Evolutionary conservation across 2,113 vertebrate genomes (phyloP).

Genomic region (Arizona elegans): DNA sequence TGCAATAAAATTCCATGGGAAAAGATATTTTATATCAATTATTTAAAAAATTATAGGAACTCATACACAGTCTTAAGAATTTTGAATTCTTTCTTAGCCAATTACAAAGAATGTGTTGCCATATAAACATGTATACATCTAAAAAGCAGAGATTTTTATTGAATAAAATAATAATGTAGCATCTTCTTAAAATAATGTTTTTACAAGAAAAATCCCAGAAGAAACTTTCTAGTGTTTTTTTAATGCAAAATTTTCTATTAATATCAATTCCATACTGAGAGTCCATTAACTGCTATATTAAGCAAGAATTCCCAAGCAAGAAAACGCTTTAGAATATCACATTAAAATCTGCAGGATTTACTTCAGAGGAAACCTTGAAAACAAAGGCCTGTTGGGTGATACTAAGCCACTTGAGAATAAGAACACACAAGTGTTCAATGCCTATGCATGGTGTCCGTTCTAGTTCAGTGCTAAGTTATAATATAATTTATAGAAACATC

Average conservation of each 20-base stretch:
- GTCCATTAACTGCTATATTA: background rate
- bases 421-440: background rate
- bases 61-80: background rate
- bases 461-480: background rate
- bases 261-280: background rate
- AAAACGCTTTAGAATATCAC: background rate
- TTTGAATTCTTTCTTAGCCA: slow-evolving; percentile 21
- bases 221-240: slow-evolving; percentile 12
- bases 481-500: background rate
- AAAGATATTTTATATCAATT: slow-evolving; percentile 6
- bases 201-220: slow-evolving; percentile 26
- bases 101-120: slow-evolving; percentile 38
- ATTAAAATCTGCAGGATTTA: background rate
- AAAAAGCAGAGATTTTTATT: slow-evolving; percentile 6
- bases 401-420: background rate
- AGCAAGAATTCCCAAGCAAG: background rate
- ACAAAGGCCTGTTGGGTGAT: background rate
- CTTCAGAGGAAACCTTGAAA: background rate
- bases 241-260: background rate
- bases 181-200: slow-evolving; percentile 20
- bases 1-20: background rate
- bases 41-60: slow-evolving; percentile 15
- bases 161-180: slow-evolving; percentile 25
- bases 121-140: slow-evolving; percentile 20
- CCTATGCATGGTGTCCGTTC: background rate